A percentile compares a stretch with the other conserved stretches of the same genome.
phyloP scores from a whole-genome alignment of 2,113 vertebrate species.

The Vulpes ferrilata region DNA sequence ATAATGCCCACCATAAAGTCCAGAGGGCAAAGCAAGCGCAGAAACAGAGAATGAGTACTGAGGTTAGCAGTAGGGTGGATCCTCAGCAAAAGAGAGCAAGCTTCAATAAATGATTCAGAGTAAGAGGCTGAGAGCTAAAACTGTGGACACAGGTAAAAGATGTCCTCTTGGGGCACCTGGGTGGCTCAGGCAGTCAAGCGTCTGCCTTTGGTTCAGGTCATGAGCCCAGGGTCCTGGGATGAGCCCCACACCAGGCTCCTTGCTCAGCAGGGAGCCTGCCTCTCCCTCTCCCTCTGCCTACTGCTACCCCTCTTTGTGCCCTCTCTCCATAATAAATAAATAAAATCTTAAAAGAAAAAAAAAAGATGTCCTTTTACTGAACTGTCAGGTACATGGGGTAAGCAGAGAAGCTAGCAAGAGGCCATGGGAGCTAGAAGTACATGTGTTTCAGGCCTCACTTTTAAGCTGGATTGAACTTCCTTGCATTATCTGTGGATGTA shows the following conservation, averaged over 20 bases:
- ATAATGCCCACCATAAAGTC: neutral
- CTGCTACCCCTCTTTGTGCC: no score
- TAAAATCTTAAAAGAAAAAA: no score
- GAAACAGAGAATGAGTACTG: neutral
- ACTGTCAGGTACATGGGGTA: neutral
- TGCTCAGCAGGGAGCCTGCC: no score
- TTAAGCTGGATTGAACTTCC: neutral
- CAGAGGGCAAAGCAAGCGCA: neutral
- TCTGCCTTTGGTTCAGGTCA: no score
- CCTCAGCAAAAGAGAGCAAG: neutral
- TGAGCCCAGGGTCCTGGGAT: no score
- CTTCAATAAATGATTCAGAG: neutral
- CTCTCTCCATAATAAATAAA: no score
- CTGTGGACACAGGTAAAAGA: neutral
- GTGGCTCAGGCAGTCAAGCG: no score
- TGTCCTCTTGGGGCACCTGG: neutral
- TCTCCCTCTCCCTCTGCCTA: no score
- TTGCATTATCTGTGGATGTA: neutral
- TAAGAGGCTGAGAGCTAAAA: neutral
- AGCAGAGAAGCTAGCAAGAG: neutral
- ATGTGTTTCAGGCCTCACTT: neutral
- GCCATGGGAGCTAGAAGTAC: neutral
- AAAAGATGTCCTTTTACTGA: neutral
- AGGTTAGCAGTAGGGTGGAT: neutral
- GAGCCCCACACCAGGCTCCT: no score